Percentiles rank a stretch among this genome's conserved stretches.
Conservation (phyloP, 2,113 vertebrate genomes). For the Burhinus oedicnemus region DNA sequence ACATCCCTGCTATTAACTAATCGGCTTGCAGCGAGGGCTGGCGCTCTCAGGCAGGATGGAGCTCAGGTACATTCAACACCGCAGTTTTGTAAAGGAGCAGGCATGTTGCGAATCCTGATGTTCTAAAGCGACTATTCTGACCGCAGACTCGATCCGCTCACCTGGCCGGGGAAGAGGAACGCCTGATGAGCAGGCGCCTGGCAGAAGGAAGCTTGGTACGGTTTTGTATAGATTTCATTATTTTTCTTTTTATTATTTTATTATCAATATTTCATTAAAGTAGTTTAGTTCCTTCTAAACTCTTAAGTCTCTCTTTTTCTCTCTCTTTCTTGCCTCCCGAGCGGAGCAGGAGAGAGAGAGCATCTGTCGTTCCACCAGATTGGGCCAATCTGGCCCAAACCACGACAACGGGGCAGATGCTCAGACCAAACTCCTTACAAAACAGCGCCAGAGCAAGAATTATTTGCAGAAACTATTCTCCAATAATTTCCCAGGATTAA, state of each 20-base stretch:
- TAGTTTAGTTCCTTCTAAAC: too few species aligned
- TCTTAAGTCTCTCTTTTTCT: too few species aligned
- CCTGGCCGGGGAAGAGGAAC: background rate
- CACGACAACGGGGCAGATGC: background rate
- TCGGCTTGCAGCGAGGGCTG: background rate
- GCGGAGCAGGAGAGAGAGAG: too few species aligned
- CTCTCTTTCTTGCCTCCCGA: too few species aligned
- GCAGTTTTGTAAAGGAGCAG: background rate
- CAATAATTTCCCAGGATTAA: background rate
- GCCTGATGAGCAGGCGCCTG: background rate
- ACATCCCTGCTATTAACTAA: background rate
- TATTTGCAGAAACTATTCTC: background rate
- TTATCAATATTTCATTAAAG: too few species aligned
- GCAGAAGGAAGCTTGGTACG: too few species aligned
- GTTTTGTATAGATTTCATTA: too few species aligned
- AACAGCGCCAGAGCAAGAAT: background rate
- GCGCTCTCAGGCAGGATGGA: background rate
- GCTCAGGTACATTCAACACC: background rate
- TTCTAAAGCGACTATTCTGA: background rate
- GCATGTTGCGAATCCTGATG: accelerated
- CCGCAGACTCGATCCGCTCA: background rate
- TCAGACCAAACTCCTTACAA: background rate
- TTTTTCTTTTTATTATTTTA: too few species aligned
- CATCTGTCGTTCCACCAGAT: too few species aligned
- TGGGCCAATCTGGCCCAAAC: too few species aligned